Conservation (phyloP, 2,113 vertebrate genomes). For the Polypterus senegalus region DNA sequence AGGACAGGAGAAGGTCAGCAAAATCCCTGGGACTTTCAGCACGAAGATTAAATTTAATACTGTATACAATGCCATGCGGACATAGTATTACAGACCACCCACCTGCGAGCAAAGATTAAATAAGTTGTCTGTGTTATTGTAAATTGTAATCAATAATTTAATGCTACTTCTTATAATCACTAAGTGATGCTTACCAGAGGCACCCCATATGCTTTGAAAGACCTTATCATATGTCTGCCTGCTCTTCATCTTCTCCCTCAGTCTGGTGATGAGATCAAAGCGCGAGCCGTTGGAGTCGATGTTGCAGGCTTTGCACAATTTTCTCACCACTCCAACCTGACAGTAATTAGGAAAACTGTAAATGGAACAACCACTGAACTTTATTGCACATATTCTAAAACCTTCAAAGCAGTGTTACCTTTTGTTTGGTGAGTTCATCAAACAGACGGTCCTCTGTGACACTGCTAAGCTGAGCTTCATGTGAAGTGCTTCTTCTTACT, state of each 20-base stretch:
- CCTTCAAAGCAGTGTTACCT: background rate
- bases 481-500: background rate
- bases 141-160: background rate
- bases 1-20: slow-evolving; percentile 17
- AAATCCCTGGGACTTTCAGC: slow-evolving; percentile 21
- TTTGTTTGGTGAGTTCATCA: slow-evolving; percentile 5
- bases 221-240: slow-evolving; percentile 12
- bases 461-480: slow-evolving; percentile 4
- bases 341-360: no score
- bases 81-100: slow-evolving; percentile 17
- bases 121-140: background rate
- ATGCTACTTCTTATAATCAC: no score
- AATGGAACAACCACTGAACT: no score
- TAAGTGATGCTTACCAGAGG: background rate
- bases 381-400: no score
- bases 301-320: background rate
- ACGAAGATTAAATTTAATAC: slow-evolving; percentile 14
- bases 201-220: slow-evolving; percentile 10
- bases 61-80: slow-evolving; percentile 21
- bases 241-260: slow-evolving; percentile 11
- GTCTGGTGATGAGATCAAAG: slow-evolving; percentile 8
- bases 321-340: no score
- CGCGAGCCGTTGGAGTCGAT: slow-evolving; percentile 3
- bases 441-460: slow-evolving; percentile 4
- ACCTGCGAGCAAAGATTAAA: slow-evolving; percentile 9